Percentiles rank a stretch among this genome's conserved stretches.
These are phyloP conservation scores for Pseudoips prasinana DNA, from an alignment of 2,888 invertebrate genomes.

Conservation along the genomic window DNA sequence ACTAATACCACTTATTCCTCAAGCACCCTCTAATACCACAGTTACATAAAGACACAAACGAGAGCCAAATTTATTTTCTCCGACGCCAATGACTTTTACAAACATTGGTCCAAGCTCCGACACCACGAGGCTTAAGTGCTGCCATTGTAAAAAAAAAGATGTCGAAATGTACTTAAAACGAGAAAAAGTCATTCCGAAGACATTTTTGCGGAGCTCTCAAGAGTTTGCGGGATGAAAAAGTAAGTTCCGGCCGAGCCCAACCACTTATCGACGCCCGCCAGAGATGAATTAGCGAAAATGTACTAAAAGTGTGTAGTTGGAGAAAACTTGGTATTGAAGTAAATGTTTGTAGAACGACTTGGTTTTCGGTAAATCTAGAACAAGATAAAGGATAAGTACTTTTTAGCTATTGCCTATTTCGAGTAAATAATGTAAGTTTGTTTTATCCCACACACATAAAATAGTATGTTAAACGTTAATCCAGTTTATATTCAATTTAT, in stretches of 20 bases:
- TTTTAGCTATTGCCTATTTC: too few relatives aligned
- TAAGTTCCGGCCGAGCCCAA: slow-evolving; percentile 63
- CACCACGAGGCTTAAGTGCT: slow-evolving; percentile 48
- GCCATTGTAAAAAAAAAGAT: slow-evolving; percentile 57
- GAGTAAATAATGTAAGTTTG: too few relatives aligned
- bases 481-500: too few relatives aligned
- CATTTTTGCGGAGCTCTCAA: slow-evolving; percentile 71
- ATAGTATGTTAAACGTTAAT: too few relatives aligned
- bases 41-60: slow-evolving; percentile 28
- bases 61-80: slow-evolving; percentile 15
- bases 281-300: slow-evolving; percentile 57
- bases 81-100: slow-evolving; percentile 19
- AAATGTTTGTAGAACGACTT: slow-evolving; percentile 6
- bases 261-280: slow-evolving; percentile 64
- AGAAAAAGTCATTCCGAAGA: slow-evolving; percentile 72
- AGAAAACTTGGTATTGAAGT: slow-evolving; percentile 4
- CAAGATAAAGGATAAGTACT: too few relatives aligned
- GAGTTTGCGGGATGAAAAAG: slow-evolving; percentile 67
- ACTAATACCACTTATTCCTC: slow-evolving; percentile 21
- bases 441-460: too few relatives aligned
- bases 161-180: slow-evolving; percentile 66
- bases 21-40: slow-evolving; percentile 19
- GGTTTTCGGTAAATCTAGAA: too few relatives aligned
- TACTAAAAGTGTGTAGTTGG: slow-evolving; percentile 19
- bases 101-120: slow-evolving; percentile 28